A percentile compares a stretch with the other conserved stretches of the same genome.
These are phyloP conservation scores for Carassius gibelio DNA, from an alignment of 2,113 vertebrate species.

Conservation along the genomic window DNA sequence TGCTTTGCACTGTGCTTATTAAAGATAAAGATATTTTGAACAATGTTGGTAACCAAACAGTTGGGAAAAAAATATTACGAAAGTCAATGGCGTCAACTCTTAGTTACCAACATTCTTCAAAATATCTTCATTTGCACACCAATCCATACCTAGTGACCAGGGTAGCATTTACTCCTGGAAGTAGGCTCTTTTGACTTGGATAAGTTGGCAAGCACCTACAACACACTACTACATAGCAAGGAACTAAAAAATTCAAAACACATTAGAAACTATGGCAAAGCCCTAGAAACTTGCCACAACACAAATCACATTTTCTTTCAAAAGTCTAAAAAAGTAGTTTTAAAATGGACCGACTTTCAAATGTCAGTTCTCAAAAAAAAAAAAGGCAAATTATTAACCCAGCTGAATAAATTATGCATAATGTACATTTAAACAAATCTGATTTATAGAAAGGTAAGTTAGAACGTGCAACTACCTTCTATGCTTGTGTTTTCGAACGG, in stretches of 20 bases:
- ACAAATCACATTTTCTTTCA: not conserved
- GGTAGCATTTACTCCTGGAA: not conserved
- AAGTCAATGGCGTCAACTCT: no score
- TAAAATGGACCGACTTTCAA: not conserved
- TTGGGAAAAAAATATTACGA: no score
- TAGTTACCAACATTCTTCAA: no score
- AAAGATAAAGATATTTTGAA: no score
- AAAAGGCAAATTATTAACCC: not conserved
- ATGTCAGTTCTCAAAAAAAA: not conserved
- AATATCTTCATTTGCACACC: not conserved
- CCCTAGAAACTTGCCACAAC: not conserved
- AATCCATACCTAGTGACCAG: not conserved
- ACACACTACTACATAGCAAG: not conserved
- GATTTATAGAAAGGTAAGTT: not conserved
- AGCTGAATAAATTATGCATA: not conserved
- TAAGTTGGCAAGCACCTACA: not conserved
- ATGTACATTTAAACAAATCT: not conserved
- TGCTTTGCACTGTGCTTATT: not conserved
- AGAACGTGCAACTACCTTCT: not conserved
- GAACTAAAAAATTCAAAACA: not conserved
- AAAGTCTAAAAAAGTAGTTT: not conserved
- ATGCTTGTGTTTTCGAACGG: not conserved
- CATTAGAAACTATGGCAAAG: not conserved
- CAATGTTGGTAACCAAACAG: no score
- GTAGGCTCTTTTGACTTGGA: not conserved